These are phyloP conservation scores for Heliothis subflexa DNA, from an alignment of 1,140 invertebrate species.

Conservation along the genomic window DNA sequence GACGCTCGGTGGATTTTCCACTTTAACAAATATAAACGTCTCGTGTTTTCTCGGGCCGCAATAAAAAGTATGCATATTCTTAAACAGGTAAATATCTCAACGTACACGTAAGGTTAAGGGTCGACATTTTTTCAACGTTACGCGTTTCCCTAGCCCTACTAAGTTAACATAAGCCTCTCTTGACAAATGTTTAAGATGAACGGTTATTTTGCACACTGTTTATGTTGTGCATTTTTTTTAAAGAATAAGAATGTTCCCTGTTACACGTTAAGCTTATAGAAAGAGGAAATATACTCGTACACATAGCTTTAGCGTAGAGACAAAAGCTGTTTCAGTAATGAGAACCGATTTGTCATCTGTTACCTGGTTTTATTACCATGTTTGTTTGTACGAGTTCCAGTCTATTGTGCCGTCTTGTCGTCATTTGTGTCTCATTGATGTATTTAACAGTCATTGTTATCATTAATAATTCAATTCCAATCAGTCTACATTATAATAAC, in stretches of 20 bases:
- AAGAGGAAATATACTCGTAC: constrained; percentile 52
- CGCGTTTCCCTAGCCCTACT: constrained; percentile 72
- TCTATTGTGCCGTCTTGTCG: neutral
- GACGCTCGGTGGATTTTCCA: constrained; percentile 16
- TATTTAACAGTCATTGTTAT: neutral
- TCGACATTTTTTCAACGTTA: constrained; percentile 66
- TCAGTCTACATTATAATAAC: neutral
- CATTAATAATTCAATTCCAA: neutral
- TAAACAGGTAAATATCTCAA: constrained; percentile 69
- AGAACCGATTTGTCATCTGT: constrained; percentile 55
- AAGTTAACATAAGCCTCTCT: constrained; percentile 80
- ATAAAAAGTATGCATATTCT: constrained; percentile 56
- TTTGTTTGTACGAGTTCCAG: constrained; percentile 15
- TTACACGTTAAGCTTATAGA: constrained; percentile 60
- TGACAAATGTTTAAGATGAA: constrained; percentile 84
- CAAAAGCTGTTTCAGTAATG: constrained; percentile 56
- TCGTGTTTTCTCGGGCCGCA: constrained; percentile 40
- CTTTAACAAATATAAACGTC: constrained; percentile 45
- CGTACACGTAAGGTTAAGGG: constrained; percentile 60
- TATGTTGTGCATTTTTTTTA: constrained; percentile 72
- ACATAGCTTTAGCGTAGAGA: constrained; percentile 54
- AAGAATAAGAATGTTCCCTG: constrained; percentile 68
- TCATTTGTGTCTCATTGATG: constrained; percentile 6
- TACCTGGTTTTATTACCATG: constrained; percentile 44
- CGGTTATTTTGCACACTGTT: constrained; percentile 80